Evolutionary conservation across 2,797 vertebrate genomes (phyloP).

Genomic region (Apogon talboti): DNA sequence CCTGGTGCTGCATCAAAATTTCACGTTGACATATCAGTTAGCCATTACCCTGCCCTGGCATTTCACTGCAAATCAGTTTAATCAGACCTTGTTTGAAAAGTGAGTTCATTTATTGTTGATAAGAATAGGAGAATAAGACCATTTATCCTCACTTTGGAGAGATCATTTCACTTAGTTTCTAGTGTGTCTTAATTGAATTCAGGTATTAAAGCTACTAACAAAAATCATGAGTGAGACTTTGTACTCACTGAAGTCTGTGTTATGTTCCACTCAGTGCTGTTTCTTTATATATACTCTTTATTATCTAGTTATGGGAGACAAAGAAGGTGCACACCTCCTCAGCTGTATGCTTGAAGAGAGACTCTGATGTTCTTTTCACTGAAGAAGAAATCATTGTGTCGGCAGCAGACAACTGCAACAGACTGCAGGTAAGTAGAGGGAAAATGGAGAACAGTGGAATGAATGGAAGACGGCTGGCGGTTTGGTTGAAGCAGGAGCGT

Average conservation of each 20-base stretch:
- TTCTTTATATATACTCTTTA: constrained; percentile 19
- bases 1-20: no score
- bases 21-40: no score
- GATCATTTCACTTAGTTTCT: no score
- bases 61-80: no score
- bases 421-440: constrained; percentile 86
- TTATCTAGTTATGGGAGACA: constrained; percentile 92
- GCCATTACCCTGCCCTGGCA: no score
- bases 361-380: constrained; percentile 89
- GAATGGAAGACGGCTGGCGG: not conserved
- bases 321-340: constrained; percentile 92
- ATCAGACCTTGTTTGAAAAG: no score
- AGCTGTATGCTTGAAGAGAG: constrained; percentile 89
- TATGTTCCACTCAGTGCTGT: not conserved
- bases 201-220: no score
- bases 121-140: no score
- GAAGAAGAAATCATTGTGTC: constrained; percentile 84
- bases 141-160: no score
- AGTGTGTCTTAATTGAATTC: no score
- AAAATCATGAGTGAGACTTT: not conserved
- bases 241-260: not conserved
- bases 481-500: not conserved
- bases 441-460: not conserved
- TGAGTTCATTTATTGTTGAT: no score
- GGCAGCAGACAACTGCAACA: constrained; percentile 89